Base-by-base conservation (phyloP, 2,113 vertebrate genomes). In the Macquaria australasica region DNA sequence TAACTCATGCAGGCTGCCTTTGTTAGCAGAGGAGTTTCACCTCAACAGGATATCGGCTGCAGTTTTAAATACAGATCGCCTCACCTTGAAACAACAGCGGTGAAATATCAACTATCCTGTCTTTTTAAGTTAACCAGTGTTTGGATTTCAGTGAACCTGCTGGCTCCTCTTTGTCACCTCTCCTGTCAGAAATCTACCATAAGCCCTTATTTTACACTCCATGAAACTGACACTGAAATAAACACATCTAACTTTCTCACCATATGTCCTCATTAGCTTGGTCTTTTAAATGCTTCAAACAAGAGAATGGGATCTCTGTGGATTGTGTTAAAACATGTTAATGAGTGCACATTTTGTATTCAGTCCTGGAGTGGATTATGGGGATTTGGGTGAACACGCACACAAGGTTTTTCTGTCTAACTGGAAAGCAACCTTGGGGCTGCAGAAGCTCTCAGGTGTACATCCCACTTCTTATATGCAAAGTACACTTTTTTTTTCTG, bases 121-220 rank as follows among this genome's bases (percentile, higher is more conserved):
- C 37, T 70, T 23, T 80, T 37, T 37, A 67, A 68, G 84, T 84
- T 85, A 72, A 80, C 72, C 56, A 74, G 41, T 71, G 66, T 60
- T 2, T 9, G 55, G 79, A 70, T 51, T 64, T 51, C 9, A 16
- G 21, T 53, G 5, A 63, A 63, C 45, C 60, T 0, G 63, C 34
- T 58, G 10, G 45, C 28, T 51, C 18, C 8, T 5, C 10, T 83
- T 64, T 45, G 48, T 55, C 23, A 14, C 14, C n/a, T 14, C 23
- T 56, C 41, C 11, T 28, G 23, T 45, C 18, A 31, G 59, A 72
- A 31, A 59, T 45, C 18, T 18, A 39, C 28, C 31, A 37, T 6
- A 28, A 67, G 1, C 21, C 18, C 8, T n/a, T 37, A 15, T 15
- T 39, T 58, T 34, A 11, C 12, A 34, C 28, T 37, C 37, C 3